Evolutionary conservation across 1,140 invertebrate genomes (phyloP).

Genomic region (Drosophila pruinosa): DNA sequence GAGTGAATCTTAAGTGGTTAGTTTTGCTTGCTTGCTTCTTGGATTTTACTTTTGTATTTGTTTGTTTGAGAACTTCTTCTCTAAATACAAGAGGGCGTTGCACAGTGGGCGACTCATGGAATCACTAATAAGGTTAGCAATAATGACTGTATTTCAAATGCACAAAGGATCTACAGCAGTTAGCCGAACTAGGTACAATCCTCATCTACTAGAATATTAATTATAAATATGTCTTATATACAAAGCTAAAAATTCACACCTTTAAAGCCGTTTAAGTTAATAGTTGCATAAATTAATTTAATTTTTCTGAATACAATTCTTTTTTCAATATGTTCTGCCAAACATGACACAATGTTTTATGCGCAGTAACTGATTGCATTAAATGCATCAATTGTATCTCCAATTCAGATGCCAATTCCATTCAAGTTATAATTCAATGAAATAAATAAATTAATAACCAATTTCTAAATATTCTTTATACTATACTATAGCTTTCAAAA

Average conservation of each 20-base stretch:
- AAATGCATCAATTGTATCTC: no score
- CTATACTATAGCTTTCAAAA: no score
- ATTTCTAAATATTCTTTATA: no score
- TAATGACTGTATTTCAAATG: constrained; percentile 44
- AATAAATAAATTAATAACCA: no score
- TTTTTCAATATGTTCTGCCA: no score
- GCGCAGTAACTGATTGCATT: no score
- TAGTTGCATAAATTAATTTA: no score
- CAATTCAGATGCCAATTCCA: no score
- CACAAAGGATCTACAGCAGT: constrained; percentile 40
- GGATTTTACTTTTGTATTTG: constrained; percentile 25
- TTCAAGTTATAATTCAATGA: no score
- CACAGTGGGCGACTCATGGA: background rate
- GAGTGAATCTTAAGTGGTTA: constrained; percentile 31
- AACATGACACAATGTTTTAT: no score
- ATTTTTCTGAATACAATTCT: no score
- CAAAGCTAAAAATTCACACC: background rate
- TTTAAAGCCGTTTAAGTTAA: background rate
- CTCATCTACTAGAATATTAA: constrained; percentile 2
- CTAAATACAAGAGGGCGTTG: background rate
- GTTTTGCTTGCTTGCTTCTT: constrained; percentile 2
- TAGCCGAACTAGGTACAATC: constrained; percentile 10
- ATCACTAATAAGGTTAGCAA: constrained; percentile 42
- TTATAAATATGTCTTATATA: constrained; percentile 8
- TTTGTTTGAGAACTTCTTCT: constrained; percentile 4